Conservation (phyloP, 53 echinoderm and acorn worm genomes). For the Crossaster papposus region DNA sequence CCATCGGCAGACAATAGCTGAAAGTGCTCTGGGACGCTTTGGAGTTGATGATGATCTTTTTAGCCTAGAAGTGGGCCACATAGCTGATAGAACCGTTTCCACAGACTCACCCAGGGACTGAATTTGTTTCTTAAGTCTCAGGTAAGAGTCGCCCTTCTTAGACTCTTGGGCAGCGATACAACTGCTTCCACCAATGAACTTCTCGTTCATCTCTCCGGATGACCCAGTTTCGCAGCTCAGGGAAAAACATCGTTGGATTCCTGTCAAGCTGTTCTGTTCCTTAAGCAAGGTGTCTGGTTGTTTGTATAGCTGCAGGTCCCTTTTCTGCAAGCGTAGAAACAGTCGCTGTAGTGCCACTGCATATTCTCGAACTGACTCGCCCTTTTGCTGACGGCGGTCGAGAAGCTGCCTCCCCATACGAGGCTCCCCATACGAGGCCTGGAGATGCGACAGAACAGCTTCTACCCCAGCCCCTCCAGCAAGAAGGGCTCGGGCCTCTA, state of each 20-base stretch:
- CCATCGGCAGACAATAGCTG: conserved; percentile 4
- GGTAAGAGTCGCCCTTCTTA: conserved; percentile 6
- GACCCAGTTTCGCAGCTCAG: not conserved
- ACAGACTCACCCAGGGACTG: not conserved
- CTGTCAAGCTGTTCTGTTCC: conserved; percentile 19
- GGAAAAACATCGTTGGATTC: not conserved
- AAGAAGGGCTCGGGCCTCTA: conserved; percentile 25
- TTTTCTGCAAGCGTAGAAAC: not conserved
- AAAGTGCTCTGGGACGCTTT: not conserved
- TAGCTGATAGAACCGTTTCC: not conserved
- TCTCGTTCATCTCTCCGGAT: conserved; percentile 11
- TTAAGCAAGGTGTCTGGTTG: not conserved
- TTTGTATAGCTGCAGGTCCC: not conserved
- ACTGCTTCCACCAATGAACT: not conserved
- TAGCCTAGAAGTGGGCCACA: not conserved
- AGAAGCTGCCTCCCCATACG: conserved; percentile 12
- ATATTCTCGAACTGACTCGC: not conserved
- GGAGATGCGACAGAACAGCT: not conserved
- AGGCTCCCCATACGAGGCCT: conserved; percentile 24
- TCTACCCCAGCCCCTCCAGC: not conserved
- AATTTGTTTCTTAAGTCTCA: not conserved
- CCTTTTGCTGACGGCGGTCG: not conserved
- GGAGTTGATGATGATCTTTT: not conserved
- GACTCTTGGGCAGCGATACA: not conserved
- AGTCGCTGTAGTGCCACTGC: conserved; percentile 9